Percentiles rank a stretch among this genome's conserved stretches.
These are phyloP conservation scores for Nothoprocta perdicaria DNA, from an alignment of 2,113 vertebrate genomes.

Conservation along the genomic window DNA sequence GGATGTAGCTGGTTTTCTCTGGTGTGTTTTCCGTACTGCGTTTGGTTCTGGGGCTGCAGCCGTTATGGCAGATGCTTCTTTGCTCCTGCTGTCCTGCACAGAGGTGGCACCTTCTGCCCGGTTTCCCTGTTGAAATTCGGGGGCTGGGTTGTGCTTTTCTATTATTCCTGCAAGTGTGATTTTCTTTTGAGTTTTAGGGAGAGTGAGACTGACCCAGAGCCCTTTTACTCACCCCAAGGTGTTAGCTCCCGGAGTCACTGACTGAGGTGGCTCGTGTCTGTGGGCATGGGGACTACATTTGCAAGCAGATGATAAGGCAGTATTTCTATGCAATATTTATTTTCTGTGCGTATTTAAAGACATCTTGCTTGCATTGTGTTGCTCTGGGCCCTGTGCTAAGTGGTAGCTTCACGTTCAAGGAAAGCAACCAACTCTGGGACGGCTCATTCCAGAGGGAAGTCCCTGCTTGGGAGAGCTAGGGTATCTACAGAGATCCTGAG, in stretches of 20 bases:
- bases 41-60: neutral
- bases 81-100: fast-evolving
- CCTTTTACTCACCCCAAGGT: neutral
- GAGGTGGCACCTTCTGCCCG: neutral
- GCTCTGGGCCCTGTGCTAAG: neutral
- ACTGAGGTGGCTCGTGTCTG: fast-evolving
- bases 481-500: neutral
- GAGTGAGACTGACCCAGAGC: neutral
- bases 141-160: neutral
- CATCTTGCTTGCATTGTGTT: neutral
- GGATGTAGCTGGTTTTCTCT: neutral
- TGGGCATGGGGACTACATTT: neutral
- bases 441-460: neutral
- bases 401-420: neutral
- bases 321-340: neutral
- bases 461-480: neutral
- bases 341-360: neutral
- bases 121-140: neutral
- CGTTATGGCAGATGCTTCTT: neutral
- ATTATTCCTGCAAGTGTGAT: neutral
- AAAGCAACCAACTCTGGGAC: neutral
- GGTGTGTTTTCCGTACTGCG: neutral
- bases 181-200: neutral
- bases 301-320: neutral
- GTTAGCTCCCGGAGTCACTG: neutral